Evolutionary conservation across 1,140 invertebrate species (phyloP).

Genomic region (Drosophila tani): DNA sequence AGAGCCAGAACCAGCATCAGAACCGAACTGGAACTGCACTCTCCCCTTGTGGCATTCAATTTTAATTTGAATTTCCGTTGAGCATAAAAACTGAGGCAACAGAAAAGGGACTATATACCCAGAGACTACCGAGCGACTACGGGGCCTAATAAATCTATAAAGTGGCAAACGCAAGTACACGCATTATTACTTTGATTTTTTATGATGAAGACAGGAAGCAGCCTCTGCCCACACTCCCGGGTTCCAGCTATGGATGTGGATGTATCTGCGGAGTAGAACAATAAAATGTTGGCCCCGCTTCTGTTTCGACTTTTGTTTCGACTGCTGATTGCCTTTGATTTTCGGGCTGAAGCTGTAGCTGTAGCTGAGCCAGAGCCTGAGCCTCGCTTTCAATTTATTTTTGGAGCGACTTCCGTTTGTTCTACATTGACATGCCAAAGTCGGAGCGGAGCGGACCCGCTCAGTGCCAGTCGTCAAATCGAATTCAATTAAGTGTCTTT

Average conservation of each 20-base stretch:
- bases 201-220: slow-evolving; percentile 80
- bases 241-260: background rate
- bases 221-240: slow-evolving; percentile 38
- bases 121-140: slow-evolving; percentile 13
- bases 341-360: slow-evolving; percentile 32
- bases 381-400: slow-evolving; percentile 78
- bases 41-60: slow-evolving; percentile 49
- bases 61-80: slow-evolving; percentile 82
- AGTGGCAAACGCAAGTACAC: slow-evolving; percentile 83
- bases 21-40: background rate
- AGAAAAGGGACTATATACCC: background rate
- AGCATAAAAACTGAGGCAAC: slow-evolving; percentile 61
- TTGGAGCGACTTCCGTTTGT: slow-evolving; percentile 77
- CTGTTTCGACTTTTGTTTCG: slow-evolving; percentile 32
- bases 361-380: slow-evolving; percentile 36
- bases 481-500: slow-evolving; percentile 82
- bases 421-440: slow-evolving; percentile 75
- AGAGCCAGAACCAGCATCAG: slow-evolving; percentile 9
- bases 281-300: slow-evolving; percentile 60
- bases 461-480: slow-evolving; percentile 62
- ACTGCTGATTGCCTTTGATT: slow-evolving; percentile 48
- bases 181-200: slow-evolving; percentile 84
- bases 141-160: slow-evolving; percentile 79
- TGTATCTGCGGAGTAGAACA: slow-evolving; percentile 26
- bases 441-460: slow-evolving; percentile 20